Percentiles rank a stretch among this genome's conserved stretches.
These are phyloP conservation scores for Dromococcyx pavoninus DNA, from an alignment of 2,797 vertebrate species.

Conservation along the genomic window DNA sequence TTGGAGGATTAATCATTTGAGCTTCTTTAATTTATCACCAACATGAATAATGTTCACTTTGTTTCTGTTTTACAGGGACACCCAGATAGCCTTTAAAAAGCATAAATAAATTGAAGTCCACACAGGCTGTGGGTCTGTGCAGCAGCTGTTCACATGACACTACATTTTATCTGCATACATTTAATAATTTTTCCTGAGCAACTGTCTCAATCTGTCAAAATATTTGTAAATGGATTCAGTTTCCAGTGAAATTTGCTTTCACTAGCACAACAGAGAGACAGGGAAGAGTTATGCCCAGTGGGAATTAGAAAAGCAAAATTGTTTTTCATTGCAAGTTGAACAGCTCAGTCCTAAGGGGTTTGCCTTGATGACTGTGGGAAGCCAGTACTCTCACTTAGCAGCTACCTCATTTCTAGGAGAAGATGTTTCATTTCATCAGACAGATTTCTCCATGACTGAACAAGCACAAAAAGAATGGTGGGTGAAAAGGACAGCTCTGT, in stretches of 20 bases:
- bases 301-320: neutral
- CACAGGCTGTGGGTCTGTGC: neutral
- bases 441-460: neutral
- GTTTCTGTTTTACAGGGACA: conserved; percentile 39
- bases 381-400: conserved; percentile 14
- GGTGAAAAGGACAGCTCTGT: neutral
- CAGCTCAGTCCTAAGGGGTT: conserved; percentile 12
- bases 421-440: conserved; percentile 27
- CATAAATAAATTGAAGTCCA: conserved; percentile 37
- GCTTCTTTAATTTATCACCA: conserved; percentile 27
- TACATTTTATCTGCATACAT: conserved; percentile 38
- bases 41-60: neutral
- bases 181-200: conserved; percentile 37
- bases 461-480: conserved; percentile 7
- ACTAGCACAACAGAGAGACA: conserved; percentile 28
- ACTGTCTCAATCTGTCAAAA: conserved; percentile 56
- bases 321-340: conserved; percentile 29
- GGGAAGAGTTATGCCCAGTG: conserved; percentile 10
- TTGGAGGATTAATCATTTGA: conserved; percentile 33
- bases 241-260: conserved; percentile 60
- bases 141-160: conserved; percentile 39
- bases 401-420: neutral
- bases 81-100: conserved; percentile 19
- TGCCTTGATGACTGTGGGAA: conserved; percentile 15
- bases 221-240: conserved; percentile 53